phyloP scores from a whole-genome alignment of 2,797 vertebrate species.

The Morelia viridis region DNA sequence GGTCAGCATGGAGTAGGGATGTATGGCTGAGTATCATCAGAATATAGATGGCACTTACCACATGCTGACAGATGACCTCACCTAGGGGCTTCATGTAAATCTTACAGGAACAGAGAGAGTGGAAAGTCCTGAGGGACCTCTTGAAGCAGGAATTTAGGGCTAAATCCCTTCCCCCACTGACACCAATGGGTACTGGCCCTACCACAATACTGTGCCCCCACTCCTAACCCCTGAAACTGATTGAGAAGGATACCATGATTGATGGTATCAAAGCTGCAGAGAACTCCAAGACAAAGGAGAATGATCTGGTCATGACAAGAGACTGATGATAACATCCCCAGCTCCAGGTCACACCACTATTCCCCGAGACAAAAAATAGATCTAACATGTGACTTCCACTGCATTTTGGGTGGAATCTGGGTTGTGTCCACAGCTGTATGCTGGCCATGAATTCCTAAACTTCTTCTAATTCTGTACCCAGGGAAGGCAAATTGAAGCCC shows the following conservation, averaged over 20 bases:
- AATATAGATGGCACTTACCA: not conserved
- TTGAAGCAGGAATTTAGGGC: not conserved
- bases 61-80: not conserved
- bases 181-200: not conserved
- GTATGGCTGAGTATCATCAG: not conserved
- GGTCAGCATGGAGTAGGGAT: not conserved
- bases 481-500: too few relatives aligned
- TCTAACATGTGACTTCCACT: too few relatives aligned
- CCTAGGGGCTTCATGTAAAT: not conserved
- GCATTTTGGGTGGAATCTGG: too few relatives aligned
- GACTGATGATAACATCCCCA: too few relatives aligned
- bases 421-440: too few relatives aligned
- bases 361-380: too few relatives aligned
- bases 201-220: not conserved
- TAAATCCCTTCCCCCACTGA: not conserved
- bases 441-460: too few relatives aligned
- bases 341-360: too few relatives aligned
- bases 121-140: not conserved
- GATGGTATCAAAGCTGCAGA: not conserved
- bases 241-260: not conserved
- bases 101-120: not conserved
- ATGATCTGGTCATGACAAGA: too few relatives aligned
- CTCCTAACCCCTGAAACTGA: not conserved
- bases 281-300: too few relatives aligned
- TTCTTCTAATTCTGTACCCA: too few relatives aligned